Evolutionary conservation across 2,888 invertebrate species (phyloP), one percentile per base, ranked within the genome.

Genomic region (Empis stercorea): DNA sequence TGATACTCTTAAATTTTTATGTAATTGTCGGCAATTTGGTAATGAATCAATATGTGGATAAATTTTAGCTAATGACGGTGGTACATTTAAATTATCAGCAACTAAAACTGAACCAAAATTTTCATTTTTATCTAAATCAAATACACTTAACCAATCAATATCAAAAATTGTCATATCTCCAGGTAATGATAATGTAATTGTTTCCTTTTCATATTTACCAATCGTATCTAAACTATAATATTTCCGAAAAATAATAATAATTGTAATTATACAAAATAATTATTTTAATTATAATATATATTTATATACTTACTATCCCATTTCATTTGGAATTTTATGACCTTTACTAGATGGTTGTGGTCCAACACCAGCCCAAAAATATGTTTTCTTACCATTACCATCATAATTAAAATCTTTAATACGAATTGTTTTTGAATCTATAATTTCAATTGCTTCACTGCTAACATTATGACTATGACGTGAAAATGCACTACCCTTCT

Each of bases 331-430:
- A 52, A 93, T 80, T 70, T 82, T 84, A 55, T 71, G 72, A 1
- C 92, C 93, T 57, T 84, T 81, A 40, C 83, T 76, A 11, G 83
- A 84, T 0, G 92, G 91, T 61, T 89, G 87, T 20, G 92, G 84
- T 0, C 92, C 92, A 48, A 84, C 81, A 10, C 93, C 93, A 1
- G 84, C 81, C 87, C 87, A 89, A 70, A 93, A 92, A 66, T 83
- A 86, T 1, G 86, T 81, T 54, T 82, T 81, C 54, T 75, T 77
- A 1, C 85, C 86, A 51, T 71, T 71, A 7, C 88, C 87, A 65
- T 89, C 84, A 62, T 87, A 91, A 4, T 71, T 76, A 54, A 92
- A 80, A 57, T 85, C 79, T 1, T 80, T 78, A 56, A 93, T 79
- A 30, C 76, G 75, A 30, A 93, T 74, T 0, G 86, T 87, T 65